Base-by-base conservation (phyloP, 2,113 vertebrate species). In the Myodes glareolus region DNA sequence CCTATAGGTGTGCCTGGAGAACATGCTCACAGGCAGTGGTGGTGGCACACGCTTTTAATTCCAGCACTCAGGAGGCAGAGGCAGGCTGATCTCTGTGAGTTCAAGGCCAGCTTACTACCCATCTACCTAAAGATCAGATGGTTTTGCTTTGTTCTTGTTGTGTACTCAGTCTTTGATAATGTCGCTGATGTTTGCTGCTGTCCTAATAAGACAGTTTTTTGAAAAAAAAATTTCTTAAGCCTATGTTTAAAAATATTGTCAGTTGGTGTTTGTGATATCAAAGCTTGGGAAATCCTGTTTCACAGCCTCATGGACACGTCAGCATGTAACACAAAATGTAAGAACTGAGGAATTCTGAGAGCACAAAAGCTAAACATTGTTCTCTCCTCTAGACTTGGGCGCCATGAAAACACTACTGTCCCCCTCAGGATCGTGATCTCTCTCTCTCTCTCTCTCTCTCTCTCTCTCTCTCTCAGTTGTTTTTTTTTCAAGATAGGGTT, bases 171-270 rank as follows among this genome's bases (percentile, higher is more conserved):
- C 72, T 33, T 50, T 77, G 19, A 85, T 29, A 19, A 21, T 85
- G 82, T 65, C 25, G 45, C 23, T 10, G 27, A 65, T 1, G 50
- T 29, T 52, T 85, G 11, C 52, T 84, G 25, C 42, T 93, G 19
- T 72, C 29, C 36, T 95, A 67, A 91, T 13, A 92, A 88, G 96
- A 78, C 9, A 81, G 55, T 31, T 45, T 88, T 92, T 73, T 55
- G 7, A 61, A 65, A 63, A 85, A 84, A 95, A 85, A 19, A 78
- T 81, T 47, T 94, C 68, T 75, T 76, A 93, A n/a, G 19, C 13
- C 12, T 72, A 50, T 65, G 29, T 67, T 85, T 61, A 19, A 93
- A 85, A 89, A 82, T 82, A 33, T 36, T 82, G 65, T 73, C 31
- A 52, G 13, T 47, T 58, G 36, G 45, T 68, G 2, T 77, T 94